Evolutionary conservation across 37 sponge, comb jelly and placozoan genomes (phyloP).

Genomic region (Tethya wilhelma): DNA sequence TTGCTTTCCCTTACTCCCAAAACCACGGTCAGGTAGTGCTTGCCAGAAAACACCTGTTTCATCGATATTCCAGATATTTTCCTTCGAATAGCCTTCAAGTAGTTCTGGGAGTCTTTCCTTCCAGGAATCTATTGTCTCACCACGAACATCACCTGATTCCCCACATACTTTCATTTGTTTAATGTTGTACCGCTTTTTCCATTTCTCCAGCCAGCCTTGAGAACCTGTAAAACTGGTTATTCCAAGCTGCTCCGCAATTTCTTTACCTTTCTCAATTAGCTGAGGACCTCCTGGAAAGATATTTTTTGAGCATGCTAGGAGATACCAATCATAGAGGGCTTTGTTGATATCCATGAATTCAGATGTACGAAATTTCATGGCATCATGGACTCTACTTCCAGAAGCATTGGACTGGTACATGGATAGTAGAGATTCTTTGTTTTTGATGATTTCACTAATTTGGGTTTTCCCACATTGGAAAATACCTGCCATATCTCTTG

Average conservation of each 20-base stretch:
- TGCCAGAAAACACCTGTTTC: conserved; percentile 54
- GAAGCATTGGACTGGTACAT: conserved; percentile 46
- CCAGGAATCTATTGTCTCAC: conserved; percentile 52
- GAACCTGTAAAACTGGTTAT: conserved; percentile 66
- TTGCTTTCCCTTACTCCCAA: conserved; percentile 58
- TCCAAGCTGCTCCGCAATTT: conserved; percentile 40
- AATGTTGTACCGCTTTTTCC: conserved; percentile 58
- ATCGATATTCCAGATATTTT: conserved; percentile 53
- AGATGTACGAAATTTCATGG: background rate
- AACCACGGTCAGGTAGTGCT: conserved; percentile 69
- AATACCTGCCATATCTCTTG: conserved; percentile 3
- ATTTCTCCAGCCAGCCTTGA: conserved; percentile 53
- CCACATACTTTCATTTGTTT: conserved; percentile 42
- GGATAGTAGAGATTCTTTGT: conserved; percentile 34
- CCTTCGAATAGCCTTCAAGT: conserved; percentile 16
- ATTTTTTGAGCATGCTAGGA: conserved; percentile 30
- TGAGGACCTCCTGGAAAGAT: conserved; percentile 48
- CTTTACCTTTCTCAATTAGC: conserved; percentile 45
- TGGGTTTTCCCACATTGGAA: conserved; percentile 50
- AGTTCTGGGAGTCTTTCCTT: conserved; percentile 61
- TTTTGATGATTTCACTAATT: conserved; percentile 20
- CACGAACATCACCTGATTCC: conserved; percentile 50
- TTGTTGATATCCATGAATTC: conserved; percentile 38
- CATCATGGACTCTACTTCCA: conserved; percentile 4
- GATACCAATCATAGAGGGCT: conserved; percentile 37